phyloP scores from a whole-genome alignment of 2,888 invertebrate genomes.

The Drosophila helvetica region DNA sequence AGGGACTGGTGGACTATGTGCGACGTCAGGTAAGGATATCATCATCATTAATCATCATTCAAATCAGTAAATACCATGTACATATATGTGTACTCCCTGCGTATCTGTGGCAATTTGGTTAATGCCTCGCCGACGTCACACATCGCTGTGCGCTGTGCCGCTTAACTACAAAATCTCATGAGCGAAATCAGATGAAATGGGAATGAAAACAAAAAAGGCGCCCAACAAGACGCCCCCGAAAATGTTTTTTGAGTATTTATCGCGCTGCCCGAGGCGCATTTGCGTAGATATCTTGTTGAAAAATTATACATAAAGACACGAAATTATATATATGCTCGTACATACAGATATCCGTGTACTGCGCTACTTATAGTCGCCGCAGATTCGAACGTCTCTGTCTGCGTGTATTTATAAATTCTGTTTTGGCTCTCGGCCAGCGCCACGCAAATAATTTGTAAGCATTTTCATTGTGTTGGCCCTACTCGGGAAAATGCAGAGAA shows the following conservation, averaged over 20 bases:
- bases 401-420: constrained; percentile 65
- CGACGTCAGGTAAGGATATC: constrained; percentile 90
- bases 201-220: constrained; percentile 30
- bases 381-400: constrained; percentile 28
- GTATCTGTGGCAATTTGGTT: constrained; percentile 55
- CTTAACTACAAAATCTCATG: constrained; percentile 67
- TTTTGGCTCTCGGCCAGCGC: constrained; percentile 67
- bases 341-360: constrained; percentile 37
- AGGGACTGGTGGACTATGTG: constrained; percentile 97
- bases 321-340: constrained; percentile 25
- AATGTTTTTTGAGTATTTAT: constrained; percentile 34
- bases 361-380: constrained; percentile 64
- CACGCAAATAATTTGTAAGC: constrained; percentile 77
- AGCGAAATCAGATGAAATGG: constrained; percentile 57
- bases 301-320: constrained; percentile 71
- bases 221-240: constrained; percentile 44
- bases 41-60: constrained; percentile 39
- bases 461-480: constrained; percentile 63
- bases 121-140: constrained; percentile 70
- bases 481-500: constrained; percentile 27
- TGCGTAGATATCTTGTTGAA: constrained; percentile 70
- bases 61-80: constrained; percentile 9
- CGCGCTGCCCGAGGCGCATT: constrained; percentile 70
- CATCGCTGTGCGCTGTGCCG: constrained; percentile 39
- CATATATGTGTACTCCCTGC: neutral